A percentile compares a stretch with the other conserved stretches of the same genome.
phyloP scores from a whole-genome alignment of 2,888 invertebrate species.

The Athripsodes cinereus region DNA sequence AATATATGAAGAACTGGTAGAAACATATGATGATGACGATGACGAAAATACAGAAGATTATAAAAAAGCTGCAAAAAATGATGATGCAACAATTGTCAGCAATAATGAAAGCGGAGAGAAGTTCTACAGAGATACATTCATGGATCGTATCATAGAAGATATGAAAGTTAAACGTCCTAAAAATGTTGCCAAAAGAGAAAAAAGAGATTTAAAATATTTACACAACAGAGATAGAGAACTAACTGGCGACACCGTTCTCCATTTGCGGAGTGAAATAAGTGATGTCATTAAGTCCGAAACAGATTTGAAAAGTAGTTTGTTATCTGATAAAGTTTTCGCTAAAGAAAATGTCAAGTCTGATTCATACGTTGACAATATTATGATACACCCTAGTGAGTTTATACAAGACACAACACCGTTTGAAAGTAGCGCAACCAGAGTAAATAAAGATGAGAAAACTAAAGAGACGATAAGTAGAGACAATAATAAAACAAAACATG shows the following conservation, averaged over 20 bases:
- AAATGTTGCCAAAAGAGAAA: neutral
- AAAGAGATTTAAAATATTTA: neutral
- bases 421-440: neutral
- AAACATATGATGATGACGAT: neutral
- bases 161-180: conserved; percentile 9
- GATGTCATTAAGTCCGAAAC: conserved; percentile 24
- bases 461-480: neutral
- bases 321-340: neutral
- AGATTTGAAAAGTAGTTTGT: conserved; percentile 11
- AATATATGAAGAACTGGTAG: neutral
- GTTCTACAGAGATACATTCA: conserved; percentile 20
- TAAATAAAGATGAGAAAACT: neutral
- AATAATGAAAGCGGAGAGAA: neutral
- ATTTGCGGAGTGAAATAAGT: conserved; percentile 20
- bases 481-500: neutral
- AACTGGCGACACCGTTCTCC: conserved; percentile 23
- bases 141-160: conserved; percentile 14
- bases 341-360: conserved; percentile 6
- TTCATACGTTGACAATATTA: conserved; percentile 18
- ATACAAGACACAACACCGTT: conserved; percentile 3
- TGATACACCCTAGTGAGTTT: conserved; percentile 24
- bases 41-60: neutral
- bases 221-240: conserved; percentile 1
- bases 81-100: too few relatives aligned
- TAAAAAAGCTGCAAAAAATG: neutral